Base-by-base conservation (phyloP, 2,797 vertebrate species). In the Enoplosus armatus region DNA sequence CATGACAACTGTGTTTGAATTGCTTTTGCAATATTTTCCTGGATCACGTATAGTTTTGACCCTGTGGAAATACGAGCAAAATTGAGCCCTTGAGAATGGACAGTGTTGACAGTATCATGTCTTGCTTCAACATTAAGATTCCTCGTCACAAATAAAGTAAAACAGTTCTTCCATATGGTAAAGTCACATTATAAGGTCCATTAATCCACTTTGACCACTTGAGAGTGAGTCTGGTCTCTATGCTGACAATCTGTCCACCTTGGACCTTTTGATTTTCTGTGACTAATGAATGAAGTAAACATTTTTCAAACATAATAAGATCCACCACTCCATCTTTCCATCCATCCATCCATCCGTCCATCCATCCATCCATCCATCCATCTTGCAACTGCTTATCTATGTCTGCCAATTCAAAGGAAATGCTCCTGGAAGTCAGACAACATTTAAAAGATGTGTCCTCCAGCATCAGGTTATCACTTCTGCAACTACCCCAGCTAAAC, bases 1-100 rank as follows among this genome's bases (percentile, higher is more conserved):
- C 18, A 31, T 51, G 0, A 66, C 33, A 62, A 55, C 48, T 56
- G 39, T 47, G 26, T 50, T 79, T 82, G 26, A 69, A 88, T 67
- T 67, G 64, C 14, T 78, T 79, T 67, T 66, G 61, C 60, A 59
- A 80, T 58, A 75, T 77, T 87, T 87, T 91, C 86, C 81, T 79
- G 77, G 70, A 85, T 79, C 24, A 63, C 18, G 43, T 70, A 45
- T 39, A 78, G 50, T 51, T 79, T 76, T 60, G 43, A 61, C 37
- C 65, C 69, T 77, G 37, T 80, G 76, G 55, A 88, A 87, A 87
- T 68, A 60, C 65, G 48, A 71, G 27, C 35, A 31, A 53, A 75
- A 71, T 50, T 20, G 29, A 43, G 29, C 37, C 5, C 39, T 31
- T 76, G 37, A 75, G 26, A 48, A 50, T 33, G 20, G 24, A 35